Base-by-base conservation (phyloP, 2,888 invertebrate species). In the Dicyrtomina minuta region DNA sequence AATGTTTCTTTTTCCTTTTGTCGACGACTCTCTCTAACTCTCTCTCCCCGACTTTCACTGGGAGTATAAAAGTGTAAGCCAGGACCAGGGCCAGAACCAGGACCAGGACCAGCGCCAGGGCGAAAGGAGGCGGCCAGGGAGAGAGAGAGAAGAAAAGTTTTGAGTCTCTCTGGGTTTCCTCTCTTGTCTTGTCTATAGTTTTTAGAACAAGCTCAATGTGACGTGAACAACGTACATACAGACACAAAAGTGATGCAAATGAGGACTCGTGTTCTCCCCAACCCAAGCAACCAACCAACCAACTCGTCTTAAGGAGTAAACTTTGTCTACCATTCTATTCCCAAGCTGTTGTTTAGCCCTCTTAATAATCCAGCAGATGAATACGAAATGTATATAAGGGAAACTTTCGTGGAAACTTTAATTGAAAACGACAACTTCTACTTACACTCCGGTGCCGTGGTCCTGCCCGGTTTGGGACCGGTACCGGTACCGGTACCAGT, bases 331-430 rank as follows among this genome's bases (percentile, higher is more conserved):
- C 26, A 27, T 39, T 39, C 27, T 56, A 56, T 58, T 58, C 58
- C 61, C 22, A 61, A 60, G 61, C 61, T 61, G 46, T 61, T 61
- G 61, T 61, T 61, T 61, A 61, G 61, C 24, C 46, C 61, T 61
- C 61, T 61, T 61, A 61, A 61, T 61, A 61, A 61, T 61, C 61
- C 46, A 46, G 61, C 46, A 61, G 61, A 61, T 44, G 61, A 60
- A 44, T 44, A 44, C 43, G 46, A 61, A 44, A 46, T 58, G 58
- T 58, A 58, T 55, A 55, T 33, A 44, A 61, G 61, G 17, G 27
- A 61, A 61, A 61, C 61, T 61, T 61, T 61, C 27, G 61, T 44
- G 46, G 61, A 61, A 61, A 61, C 44, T 61, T 61, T 61, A 61
- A 61, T 61, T 61, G 61, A 61, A 60, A 43, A 60, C 33, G 59